Percentiles rank a stretch among this genome's conserved stretches.
Evolutionary conservation across 2,888 invertebrate genomes (phyloP).

Genomic region (Drosophila paucipuncta): DNA sequence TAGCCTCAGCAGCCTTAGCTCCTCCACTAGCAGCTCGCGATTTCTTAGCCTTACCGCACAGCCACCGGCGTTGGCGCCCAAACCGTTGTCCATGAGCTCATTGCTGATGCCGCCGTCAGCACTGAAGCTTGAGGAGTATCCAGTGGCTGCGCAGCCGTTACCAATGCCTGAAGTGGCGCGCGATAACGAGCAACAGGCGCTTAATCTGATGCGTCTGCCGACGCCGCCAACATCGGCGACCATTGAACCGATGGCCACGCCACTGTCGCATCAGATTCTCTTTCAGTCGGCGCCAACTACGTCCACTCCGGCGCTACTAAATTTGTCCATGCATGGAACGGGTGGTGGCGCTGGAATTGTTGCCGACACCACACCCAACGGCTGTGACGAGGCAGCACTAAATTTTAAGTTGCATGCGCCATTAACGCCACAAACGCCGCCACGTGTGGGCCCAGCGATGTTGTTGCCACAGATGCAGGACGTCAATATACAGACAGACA

Average conservation of each 20-base stretch:
- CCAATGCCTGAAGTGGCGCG: slow-evolving; percentile 60
- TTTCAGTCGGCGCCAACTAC: slow-evolving; percentile 64
- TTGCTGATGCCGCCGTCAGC: slow-evolving; percentile 83
- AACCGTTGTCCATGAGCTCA: slow-evolving; percentile 62
- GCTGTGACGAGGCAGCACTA: slow-evolving; percentile 59
- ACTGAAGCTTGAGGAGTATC: slow-evolving; percentile 91
- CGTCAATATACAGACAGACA: slow-evolving; percentile 94
- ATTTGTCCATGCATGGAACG: slow-evolving; percentile 69
- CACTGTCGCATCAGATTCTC: slow-evolving; percentile 67
- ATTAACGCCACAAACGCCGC: slow-evolving; percentile 78
- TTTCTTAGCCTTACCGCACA: slow-evolving; percentile 73
- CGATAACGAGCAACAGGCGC: slow-evolving; percentile 74
- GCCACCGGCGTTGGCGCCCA: slow-evolving; percentile 41
- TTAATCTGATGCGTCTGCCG: slow-evolving; percentile 81
- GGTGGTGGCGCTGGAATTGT: slow-evolving; percentile 22
- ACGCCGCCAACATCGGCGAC: slow-evolving; percentile 82
- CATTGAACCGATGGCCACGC: slow-evolving; percentile 67
- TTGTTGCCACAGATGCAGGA: slow-evolving; percentile 89
- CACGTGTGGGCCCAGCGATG: slow-evolving; percentile 51
- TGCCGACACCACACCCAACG: slow-evolving; percentile 37
- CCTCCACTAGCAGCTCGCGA: slow-evolving; percentile 74
- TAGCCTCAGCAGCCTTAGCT: slow-evolving; percentile 63
- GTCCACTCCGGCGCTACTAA: slow-evolving; percentile 54
- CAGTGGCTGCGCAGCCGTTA: slow-evolving; percentile 56
- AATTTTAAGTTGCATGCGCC: slow-evolving; percentile 71